A percentile compares a stretch with the other conserved stretches of the same genome.
These are phyloP conservation scores for Cinclus mexicanus DNA, from an alignment of 2,113 vertebrate species.

Conservation along the genomic window DNA sequence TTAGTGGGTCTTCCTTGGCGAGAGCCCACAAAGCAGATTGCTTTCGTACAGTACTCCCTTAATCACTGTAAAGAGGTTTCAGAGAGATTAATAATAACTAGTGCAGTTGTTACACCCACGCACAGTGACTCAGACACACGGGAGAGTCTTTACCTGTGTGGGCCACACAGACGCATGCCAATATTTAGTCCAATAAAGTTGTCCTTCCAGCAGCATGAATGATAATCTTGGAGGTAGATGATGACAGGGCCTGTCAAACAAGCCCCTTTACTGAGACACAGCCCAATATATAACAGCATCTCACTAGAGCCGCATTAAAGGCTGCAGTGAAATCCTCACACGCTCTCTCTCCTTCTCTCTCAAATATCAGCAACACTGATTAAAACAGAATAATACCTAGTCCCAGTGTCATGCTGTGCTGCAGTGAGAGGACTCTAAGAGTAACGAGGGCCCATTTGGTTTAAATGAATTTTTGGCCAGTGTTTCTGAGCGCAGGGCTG, in stretches of 20 bases:
- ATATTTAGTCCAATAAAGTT: constrained; percentile 53
- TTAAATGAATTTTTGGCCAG: constrained; percentile 1
- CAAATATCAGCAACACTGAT: neutral
- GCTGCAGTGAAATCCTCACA: neutral
- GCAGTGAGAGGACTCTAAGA: neutral
- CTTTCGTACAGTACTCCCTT: constrained; percentile 41
- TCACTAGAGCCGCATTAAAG: neutral
- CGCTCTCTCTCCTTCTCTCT: neutral
- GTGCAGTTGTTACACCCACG: constrained; percentile 31
- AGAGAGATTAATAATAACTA: constrained; percentile 66
- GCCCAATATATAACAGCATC: neutral
- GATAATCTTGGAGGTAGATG: constrained; percentile 11
- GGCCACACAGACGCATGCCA: constrained; percentile 44
- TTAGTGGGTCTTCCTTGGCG: constrained; percentile 51
- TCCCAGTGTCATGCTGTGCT: neutral
- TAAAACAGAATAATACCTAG: neutral
- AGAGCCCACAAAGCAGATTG: constrained; percentile 40
- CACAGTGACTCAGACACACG: constrained; percentile 40
- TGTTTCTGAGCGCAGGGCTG: neutral
- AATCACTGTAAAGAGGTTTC: constrained; percentile 59
- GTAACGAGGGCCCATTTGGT: neutral
- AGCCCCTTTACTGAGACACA: neutral
- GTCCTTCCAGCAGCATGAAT: constrained; percentile 44
- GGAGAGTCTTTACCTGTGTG: constrained; percentile 52
- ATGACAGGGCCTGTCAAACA: constrained; percentile 49